A percentile compares a stretch with the other conserved stretches of the same genome.
Evolutionary conservation across 2,888 invertebrate genomes (phyloP).

Genomic region (Molorchus minor): DNA sequence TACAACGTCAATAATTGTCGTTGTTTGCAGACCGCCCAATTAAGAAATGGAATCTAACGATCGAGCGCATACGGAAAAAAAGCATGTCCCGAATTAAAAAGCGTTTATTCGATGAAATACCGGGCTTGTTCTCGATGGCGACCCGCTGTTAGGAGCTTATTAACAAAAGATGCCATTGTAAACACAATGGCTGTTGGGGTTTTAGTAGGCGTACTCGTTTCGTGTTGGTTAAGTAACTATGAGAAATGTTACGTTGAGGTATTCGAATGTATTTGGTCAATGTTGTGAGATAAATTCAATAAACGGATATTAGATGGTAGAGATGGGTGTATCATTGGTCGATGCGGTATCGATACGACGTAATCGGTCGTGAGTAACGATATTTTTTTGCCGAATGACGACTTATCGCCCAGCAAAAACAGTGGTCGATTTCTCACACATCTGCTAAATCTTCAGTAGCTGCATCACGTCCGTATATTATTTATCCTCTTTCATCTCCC

Average conservation of each 20-base stretch:
- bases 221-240: background rate
- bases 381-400: too few relatives aligned
- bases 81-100: constrained; percentile 8
- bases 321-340: background rate
- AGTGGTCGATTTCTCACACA: too few relatives aligned
- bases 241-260: constrained; percentile 2
- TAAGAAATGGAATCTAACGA: background rate
- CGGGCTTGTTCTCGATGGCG: constrained; percentile 2
- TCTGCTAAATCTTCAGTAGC: too few relatives aligned
- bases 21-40: background rate
- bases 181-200: constrained; percentile 11
- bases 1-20: too few relatives aligned
- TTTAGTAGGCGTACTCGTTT: background rate
- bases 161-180: constrained; percentile 16
- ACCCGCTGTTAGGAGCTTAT: constrained; percentile 19
- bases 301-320: background rate
- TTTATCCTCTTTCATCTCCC: too few relatives aligned
- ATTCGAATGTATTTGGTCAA: background rate
- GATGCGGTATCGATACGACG: too few relatives aligned
- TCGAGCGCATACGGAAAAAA: background rate
- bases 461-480: too few relatives aligned
- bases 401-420: too few relatives aligned
- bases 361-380: too few relatives aligned
- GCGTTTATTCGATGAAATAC: constrained; percentile 8
- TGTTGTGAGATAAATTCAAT: background rate